Evolutionary conservation across 53 echinoderm and acorn worm species (phyloP).

Genomic region (Zoroaster sp.): DNA sequence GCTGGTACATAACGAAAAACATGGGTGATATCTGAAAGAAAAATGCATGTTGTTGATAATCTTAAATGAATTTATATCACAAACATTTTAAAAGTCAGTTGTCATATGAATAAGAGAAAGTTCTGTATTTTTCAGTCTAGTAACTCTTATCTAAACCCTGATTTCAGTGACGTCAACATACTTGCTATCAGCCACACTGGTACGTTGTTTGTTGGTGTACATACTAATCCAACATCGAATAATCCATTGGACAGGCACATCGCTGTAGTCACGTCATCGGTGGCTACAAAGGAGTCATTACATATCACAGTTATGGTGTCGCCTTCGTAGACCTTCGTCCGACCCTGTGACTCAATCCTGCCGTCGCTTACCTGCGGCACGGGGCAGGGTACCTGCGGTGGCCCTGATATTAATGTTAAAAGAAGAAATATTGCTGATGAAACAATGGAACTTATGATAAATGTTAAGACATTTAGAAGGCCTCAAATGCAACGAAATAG

Average conservation of each 20-base stretch:
- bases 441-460: no score
- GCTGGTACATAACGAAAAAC: neutral
- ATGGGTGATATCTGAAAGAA: neutral
- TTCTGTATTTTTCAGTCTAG: no score
- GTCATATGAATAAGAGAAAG: no score
- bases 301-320: neutral
- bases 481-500: no score
- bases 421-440: no score
- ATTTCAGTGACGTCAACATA: neutral
- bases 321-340: neutral
- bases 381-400: neutral
- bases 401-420: no score
- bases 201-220: neutral
- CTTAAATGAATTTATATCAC: no score
- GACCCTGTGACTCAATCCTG: neutral
- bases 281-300: neutral
- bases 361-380: neutral
- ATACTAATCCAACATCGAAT: neutral
- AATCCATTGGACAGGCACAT: neutral
- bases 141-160: no score
- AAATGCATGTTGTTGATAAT: no score
- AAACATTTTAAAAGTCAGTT: no score
- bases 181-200: slow-evolving; percentile 15
- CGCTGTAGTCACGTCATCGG: neutral
- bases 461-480: no score